Conservation (phyloP, 92 coral and sea anemone species). For the Anthopleura xanthogrammica region DNA sequence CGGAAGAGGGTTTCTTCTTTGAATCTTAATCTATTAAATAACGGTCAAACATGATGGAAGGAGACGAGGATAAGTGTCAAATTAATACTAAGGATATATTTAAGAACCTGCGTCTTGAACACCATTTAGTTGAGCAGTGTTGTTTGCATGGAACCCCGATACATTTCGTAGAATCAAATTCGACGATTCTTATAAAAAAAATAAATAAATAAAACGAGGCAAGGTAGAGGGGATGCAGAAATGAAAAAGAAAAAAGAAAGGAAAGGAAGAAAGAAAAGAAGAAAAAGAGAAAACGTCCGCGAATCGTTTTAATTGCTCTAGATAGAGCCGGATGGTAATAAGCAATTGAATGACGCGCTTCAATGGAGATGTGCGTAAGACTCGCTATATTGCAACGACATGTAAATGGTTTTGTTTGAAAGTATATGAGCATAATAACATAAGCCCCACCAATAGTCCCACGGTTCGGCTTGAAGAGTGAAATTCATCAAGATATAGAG, state of each 20-base stretch:
- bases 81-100: neutral
- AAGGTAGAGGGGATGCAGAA: no score
- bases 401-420: neutral
- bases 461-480: neutral
- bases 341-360: neutral
- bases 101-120: neutral
- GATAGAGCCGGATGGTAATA: neutral
- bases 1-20: neutral
- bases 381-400: neutral
- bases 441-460: neutral
- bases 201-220: neutral
- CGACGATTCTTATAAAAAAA: neutral
- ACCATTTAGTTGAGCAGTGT: neutral
- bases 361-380: neutral
- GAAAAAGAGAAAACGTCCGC: neutral
- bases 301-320: neutral
- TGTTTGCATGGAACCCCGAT: neutral
- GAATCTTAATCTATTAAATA: neutral
- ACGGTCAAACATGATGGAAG: neutral
- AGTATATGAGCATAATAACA: neutral
- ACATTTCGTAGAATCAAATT: neutral
- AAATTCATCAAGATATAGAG: slow-evolving; percentile 13
- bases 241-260: no score
- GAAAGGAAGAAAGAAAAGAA: no score
- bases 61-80: neutral